phyloP scores from a whole-genome alignment of 2,113 vertebrate species.

The Nicator chloris region DNA sequence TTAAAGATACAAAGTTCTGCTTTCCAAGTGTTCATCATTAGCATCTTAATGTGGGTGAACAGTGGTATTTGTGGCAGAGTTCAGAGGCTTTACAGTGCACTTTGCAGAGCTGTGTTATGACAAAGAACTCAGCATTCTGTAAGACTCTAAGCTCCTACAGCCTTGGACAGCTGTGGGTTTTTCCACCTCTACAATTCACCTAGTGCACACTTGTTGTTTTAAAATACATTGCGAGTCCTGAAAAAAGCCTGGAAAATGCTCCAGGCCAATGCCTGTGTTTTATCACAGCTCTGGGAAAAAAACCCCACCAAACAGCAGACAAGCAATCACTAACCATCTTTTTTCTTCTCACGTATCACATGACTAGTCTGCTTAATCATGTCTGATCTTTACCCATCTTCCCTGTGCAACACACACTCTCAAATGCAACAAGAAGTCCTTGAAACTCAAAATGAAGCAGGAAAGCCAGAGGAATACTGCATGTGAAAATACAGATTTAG shows the following conservation, averaged over 20 bases:
- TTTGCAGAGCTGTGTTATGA: background rate
- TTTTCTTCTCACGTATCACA: background rate
- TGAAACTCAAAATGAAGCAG: background rate
- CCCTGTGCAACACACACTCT: background rate
- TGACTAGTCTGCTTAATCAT: background rate
- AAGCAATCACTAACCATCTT: background rate
- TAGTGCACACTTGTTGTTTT: background rate
- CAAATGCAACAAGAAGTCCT: background rate
- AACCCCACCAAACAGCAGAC: background rate
- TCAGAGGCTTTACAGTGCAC: background rate
- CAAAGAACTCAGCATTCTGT: background rate
- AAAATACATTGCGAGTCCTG: background rate
- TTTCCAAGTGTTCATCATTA: background rate
- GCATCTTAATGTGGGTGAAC: background rate
- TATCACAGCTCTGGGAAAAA: background rate
- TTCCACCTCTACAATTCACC: background rate
- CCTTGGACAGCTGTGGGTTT: background rate
- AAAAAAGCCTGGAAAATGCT: background rate
- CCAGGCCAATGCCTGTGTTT: background rate
- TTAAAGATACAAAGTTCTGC: background rate
- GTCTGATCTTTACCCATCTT: background rate
- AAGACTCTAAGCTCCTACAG: background rate
- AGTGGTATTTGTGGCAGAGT: background rate
- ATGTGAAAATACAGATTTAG: background rate
- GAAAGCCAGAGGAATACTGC: background rate